Evolutionary conservation across 2,888 invertebrate genomes (phyloP), one percentile per base, ranked within the genome.

Genomic region (Chymomyza fuscimana): DNA sequence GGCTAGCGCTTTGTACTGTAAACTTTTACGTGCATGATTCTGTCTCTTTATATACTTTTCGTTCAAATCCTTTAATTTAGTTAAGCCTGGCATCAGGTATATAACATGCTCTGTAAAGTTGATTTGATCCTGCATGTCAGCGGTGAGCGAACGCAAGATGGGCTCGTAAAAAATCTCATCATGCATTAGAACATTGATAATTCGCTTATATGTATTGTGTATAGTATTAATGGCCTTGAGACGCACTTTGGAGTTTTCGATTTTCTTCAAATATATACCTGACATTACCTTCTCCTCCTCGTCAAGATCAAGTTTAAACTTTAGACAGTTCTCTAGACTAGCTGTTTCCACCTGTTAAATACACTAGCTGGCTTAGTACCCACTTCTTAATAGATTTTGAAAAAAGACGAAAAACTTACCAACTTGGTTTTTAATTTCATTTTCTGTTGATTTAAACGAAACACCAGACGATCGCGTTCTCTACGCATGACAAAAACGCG

Each of bases 151-250:
- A 10, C 87, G 79, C 6, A 92, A 71, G 6, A 92, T 90, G 2
- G 92, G 91, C 56, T 91, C 91, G 70, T 91, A 92, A 69, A 91
- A 92, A 36, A 91, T 90, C 16, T 86, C 88, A 75, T 92, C 92
- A 56, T 91, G 82, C 4, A 74, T 63, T 5, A 91, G 74, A 2
- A 90, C 85, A 67, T 91, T 88, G 61, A 91, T 89, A 73, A 91
- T 89, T 69, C 87, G 89, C 29, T 86, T 82, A 70, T 92, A 92
- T 0, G 91, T 90, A 15, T 82, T 81, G 66, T 90, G 88, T 1
- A 92, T 88, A 1, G 90, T 88, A 69, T 88, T 90, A 12, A 89
- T 89, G 0, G 91, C 92, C 71, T 89, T 89, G 2, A 91, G 65
- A 0, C 92, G 90, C 2, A 91, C 89, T 76, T 88, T 85, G 0